A percentile compares a stretch with the other conserved stretches of the same genome.
phyloP scores from a whole-genome alignment of 1,140 invertebrate species.

The Ylistrum balloti region DNA sequence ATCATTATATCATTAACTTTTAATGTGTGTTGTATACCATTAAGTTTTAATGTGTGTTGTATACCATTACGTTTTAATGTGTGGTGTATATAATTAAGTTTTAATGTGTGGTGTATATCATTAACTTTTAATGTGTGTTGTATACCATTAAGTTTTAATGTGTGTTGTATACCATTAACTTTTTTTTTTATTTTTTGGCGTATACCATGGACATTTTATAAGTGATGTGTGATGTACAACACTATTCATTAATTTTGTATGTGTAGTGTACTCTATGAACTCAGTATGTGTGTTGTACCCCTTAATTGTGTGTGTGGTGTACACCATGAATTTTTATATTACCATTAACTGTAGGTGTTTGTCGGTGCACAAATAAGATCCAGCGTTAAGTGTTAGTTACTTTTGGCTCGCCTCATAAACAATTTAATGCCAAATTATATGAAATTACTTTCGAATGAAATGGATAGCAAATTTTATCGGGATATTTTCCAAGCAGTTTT shows the following conservation, averaged over 20 bases:
- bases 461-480: slow-evolving; percentile 38
- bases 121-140: no score
- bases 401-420: slow-evolving; percentile 37
- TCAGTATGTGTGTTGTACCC: neutral
- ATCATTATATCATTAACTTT: no score
- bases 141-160: neutral
- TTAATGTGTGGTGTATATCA: no score
- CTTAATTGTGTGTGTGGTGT: neutral
- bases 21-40: no score
- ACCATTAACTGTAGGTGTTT: neutral
- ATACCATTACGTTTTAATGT: neutral
- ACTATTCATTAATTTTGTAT: neutral
- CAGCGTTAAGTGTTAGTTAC: neutral
- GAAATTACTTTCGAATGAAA: slow-evolving; percentile 24
- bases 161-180: neutral
- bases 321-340: neutral
- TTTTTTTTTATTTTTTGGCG: no score
- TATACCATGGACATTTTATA: no score
- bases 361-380: no score
- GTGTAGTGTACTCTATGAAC: neutral
- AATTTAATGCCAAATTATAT: slow-evolving; percentile 30
- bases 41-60: neutral
- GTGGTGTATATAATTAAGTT: no score
- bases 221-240: no score
- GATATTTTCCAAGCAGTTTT: neutral